phyloP scores from a whole-genome alignment of 2,797 vertebrate species.

The Gobio occitaniae region DNA sequence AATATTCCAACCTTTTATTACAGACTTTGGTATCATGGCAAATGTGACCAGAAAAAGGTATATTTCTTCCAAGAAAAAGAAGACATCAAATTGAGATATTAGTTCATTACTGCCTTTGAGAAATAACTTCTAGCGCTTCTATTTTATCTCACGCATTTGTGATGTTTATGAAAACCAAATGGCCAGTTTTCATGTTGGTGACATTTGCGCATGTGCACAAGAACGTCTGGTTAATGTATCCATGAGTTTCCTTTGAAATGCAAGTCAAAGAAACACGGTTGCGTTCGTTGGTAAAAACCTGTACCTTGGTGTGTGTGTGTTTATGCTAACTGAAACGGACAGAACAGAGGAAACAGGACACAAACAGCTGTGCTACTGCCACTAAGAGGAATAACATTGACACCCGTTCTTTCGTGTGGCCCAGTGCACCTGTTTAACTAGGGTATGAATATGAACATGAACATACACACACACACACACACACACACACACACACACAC shows the following conservation, averaged over 20 bases:
- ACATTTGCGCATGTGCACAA: not conserved
- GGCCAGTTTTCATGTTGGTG: not conserved
- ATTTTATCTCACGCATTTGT: not conserved
- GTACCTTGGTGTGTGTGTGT: conserved; percentile 18
- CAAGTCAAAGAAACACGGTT: conserved; percentile 36
- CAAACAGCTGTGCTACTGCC: conserved; percentile 46
- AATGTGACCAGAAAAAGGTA: not conserved
- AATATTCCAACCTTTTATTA: not conserved
- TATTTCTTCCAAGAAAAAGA: not conserved
- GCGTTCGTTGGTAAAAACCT: conserved; percentile 27
- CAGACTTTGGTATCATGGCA: not conserved
- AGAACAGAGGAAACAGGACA: conserved; percentile 20
- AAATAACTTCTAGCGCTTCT: not conserved
- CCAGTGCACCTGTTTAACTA: conserved; percentile 42
- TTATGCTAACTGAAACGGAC: conserved; percentile 9
- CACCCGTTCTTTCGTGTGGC: conserved; percentile 45
- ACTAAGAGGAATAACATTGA: conserved; percentile 3
- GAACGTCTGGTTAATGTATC: not conserved
- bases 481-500: not conserved
- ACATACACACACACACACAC: conserved; percentile 22
- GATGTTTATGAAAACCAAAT: not conserved
- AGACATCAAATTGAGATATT: not conserved
- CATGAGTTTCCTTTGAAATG: not conserved
- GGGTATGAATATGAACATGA: conserved; percentile 12
- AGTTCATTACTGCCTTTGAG: not conserved